Conservation (phyloP, 2,888 invertebrate species). For the Morpho achilles region DNA sequence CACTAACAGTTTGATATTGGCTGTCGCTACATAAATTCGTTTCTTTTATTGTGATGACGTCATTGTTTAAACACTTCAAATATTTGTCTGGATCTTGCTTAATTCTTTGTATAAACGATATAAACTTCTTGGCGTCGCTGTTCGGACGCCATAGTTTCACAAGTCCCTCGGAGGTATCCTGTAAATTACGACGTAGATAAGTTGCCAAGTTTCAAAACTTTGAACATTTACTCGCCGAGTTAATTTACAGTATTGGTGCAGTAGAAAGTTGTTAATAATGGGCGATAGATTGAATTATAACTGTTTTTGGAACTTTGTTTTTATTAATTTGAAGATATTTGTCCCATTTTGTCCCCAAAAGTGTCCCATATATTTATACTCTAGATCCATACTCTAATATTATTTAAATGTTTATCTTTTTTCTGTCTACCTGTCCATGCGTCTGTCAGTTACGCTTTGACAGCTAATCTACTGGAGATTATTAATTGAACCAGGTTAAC, state of each 20-base stretch:
- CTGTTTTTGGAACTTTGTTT: neutral
- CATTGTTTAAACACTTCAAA: conserved; percentile 29
- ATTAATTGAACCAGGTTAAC: no score
- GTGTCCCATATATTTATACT: no score
- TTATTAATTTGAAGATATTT: neutral
- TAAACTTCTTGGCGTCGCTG: conserved; percentile 56
- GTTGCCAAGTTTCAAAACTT: conserved; percentile 28
- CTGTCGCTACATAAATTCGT: conserved; percentile 35
- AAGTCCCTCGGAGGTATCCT: conserved; percentile 63
- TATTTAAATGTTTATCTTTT: no score
- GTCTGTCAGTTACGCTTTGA: no score
- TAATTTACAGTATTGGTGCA: conserved; percentile 28
- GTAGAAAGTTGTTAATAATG: conserved; percentile 27
- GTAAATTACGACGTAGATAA: conserved; percentile 39
- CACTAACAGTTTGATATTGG: conserved; percentile 63
- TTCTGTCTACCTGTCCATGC: no score
- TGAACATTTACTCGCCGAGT: conserved; percentile 25
- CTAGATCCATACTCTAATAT: no score
- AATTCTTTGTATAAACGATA: conserved; percentile 52
- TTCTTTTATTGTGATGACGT: conserved; percentile 30
- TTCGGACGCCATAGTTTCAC: conserved; percentile 63
- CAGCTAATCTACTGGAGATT: no score
- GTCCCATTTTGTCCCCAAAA: no score
- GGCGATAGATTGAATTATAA: conserved; percentile 14
- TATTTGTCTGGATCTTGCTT: conserved; percentile 54